Conservation (phyloP, 2,113 vertebrate species). For the Choloepus hoffmanni region DNA sequence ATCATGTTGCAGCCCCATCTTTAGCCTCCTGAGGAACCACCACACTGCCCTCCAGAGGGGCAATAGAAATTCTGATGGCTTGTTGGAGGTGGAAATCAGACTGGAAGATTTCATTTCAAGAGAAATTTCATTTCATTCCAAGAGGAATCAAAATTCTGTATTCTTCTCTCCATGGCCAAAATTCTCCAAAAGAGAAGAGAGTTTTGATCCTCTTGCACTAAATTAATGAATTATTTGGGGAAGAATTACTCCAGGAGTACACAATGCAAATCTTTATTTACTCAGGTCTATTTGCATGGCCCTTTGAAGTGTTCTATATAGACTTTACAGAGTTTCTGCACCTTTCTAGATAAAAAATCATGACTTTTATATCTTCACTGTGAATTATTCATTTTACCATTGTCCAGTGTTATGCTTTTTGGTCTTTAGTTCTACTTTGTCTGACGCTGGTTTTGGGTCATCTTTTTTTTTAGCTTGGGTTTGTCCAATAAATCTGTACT, state of each 20-base stretch:
- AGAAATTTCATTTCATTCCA: not conserved
- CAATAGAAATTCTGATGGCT: not conserved
- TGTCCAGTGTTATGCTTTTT: not conserved
- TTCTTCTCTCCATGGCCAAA: not conserved
- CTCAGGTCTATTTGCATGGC: not conserved
- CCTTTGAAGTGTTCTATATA: not conserved
- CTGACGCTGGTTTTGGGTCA: not conserved
- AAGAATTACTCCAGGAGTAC: not conserved
- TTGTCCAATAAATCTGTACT: not conserved
- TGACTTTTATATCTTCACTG: not conserved
- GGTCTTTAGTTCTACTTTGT: not conserved
- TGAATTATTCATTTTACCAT: not conserved
- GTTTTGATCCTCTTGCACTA: not conserved
- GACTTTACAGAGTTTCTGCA: not conserved
- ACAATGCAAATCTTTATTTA: not conserved
- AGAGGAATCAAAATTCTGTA: not conserved
- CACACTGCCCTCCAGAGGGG: no score
- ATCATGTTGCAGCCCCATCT: no score
- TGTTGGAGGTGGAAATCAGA: not conserved
- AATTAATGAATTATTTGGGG: not conserved
- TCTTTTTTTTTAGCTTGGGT: not conserved
- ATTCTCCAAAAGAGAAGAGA: not conserved
- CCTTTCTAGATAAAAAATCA: not conserved
- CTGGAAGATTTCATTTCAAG: no score
- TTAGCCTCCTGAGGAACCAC: no score